A percentile compares a stretch with the other conserved stretches of the same genome.
These are phyloP conservation scores for Operophtera brumata DNA, from an alignment of 2,888 invertebrate genomes.

Conservation along the genomic window DNA sequence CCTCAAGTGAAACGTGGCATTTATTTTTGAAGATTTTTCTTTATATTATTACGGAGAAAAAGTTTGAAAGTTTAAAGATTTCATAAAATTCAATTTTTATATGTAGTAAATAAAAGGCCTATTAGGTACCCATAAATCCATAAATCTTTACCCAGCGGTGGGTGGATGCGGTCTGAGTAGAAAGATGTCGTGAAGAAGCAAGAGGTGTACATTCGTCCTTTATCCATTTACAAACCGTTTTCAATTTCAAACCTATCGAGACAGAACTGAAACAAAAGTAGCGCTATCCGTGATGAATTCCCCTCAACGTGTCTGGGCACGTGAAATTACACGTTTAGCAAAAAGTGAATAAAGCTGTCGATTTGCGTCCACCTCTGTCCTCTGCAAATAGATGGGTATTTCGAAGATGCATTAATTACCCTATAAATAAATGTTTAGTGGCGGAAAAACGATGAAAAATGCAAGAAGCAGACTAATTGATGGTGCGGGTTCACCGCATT, in stretches of 20 bases:
- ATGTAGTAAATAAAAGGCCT: no score
- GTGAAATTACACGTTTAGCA: slow-evolving; percentile 24
- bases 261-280: slow-evolving; percentile 7
- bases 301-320: slow-evolving; percentile 19
- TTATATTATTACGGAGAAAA: no score
- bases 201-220: no score
- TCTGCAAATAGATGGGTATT: slow-evolving; percentile 42
- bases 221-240: background rate
- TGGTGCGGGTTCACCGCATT: slow-evolving; percentile 28
- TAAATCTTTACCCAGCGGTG: no score
- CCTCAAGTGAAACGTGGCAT: no score
- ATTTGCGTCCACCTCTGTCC: slow-evolving; percentile 23
- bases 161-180: no score
- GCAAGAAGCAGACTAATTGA: slow-evolving; percentile 31
- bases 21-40: no score
- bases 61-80: no score
- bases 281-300: slow-evolving; percentile 5
- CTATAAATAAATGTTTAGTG: slow-evolving; percentile 51
- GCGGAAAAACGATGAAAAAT: slow-evolving; percentile 35
- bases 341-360: slow-evolving; percentile 14
- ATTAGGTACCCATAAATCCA: no score
- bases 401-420: slow-evolving; percentile 54
- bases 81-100: no score
- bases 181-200: no score
- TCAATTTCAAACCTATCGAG: no score